Base-by-base conservation (phyloP, 1,140 invertebrate genomes). In the Globodera rostochiensis region DNA sequence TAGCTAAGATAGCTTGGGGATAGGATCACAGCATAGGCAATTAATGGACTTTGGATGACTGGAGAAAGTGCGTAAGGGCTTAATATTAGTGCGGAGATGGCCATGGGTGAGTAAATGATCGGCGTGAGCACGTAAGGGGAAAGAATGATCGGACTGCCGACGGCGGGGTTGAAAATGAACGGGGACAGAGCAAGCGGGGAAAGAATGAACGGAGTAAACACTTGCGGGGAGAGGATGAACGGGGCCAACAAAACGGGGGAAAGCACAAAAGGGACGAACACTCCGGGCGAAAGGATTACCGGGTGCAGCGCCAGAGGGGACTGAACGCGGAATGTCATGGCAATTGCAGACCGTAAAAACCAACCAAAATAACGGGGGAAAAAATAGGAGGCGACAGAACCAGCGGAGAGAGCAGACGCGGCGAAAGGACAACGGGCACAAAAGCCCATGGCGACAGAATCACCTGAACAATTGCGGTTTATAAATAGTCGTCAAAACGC, bases 1-100 rank as follows among this genome's bases (percentile, higher is more conserved):
- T 74, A 85, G 83, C 86, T 87, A 15, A 87, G 79, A 82, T 83
- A 87, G 80, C 87, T 88, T 8, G 87, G 87, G 15, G 87, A 88
- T 21, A 88, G 66, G 15, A 88, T 81, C 36, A 87, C 86, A 69
- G 82, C 73, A 66, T 78, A 85, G 6, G 83, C 76, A 50, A 84
- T 82, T 19, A 88, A 74, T n/a, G 83, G 80, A 21, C 81, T 85
- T 57, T 81, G 49, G 67, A 88, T 84, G 49, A 87, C 57, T 8
- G 87, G 87, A 1, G 87, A 88, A 19, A 87, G 53, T n/a, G 86
- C 87, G 73, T 88, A 87, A 19, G 87, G 87, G 78, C 73, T 83
- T 8, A 88, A 60, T 57, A 88, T 75, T 13, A 88, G 74, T 6
- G 86, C 87, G 50, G 78, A 82, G 13, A 88, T 74, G 6, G 73